A percentile compares a stretch with the other conserved stretches of the same genome.
Evolutionary conservation across 1,140 invertebrate genomes (phyloP).

Genomic region (Drosophila parvula): DNA sequence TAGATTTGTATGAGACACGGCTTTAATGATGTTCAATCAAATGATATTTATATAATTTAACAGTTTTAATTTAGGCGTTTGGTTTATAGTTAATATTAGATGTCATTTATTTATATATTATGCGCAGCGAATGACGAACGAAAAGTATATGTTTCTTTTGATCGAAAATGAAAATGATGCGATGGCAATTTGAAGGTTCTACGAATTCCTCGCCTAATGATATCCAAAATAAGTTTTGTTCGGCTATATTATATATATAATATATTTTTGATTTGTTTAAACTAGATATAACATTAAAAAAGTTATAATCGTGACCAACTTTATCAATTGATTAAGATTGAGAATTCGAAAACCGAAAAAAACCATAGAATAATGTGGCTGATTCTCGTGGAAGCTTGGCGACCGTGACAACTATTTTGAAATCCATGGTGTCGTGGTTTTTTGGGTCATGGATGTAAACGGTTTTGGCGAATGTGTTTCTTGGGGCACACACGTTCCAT

Average conservation of each 20-base stretch:
- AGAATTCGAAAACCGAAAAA: not conserved
- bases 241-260: slow-evolving; percentile 1
- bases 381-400: not conserved
- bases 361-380: not conserved
- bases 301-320: not conserved
- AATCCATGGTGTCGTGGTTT: slow-evolving; percentile 6
- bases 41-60: slow-evolving; percentile 31
- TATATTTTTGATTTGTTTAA: not conserved
- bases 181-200: slow-evolving; percentile 3
- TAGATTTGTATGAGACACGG: slow-evolving; percentile 28
- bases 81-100: slow-evolving; percentile 56
- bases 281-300: not conserved
- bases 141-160: not conserved
- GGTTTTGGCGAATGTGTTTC: slow-evolving; percentile 26
- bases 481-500: slow-evolving; percentile 40
- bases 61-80: slow-evolving; percentile 31
- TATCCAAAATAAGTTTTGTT: slow-evolving; percentile 2
- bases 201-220: slow-evolving; percentile 18
- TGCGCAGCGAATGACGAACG: slow-evolving; percentile 54
- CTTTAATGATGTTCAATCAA: slow-evolving; percentile 20
- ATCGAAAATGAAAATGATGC: slow-evolving; percentile 2
- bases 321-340: not conserved
- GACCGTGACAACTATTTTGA: not conserved
- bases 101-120: slow-evolving; percentile 49
- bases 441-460: slow-evolving; percentile 3